These are phyloP conservation scores for Drosophila subobscura DNA, from an alignment of 1,140 invertebrate genomes.

Conservation along the genomic window DNA sequence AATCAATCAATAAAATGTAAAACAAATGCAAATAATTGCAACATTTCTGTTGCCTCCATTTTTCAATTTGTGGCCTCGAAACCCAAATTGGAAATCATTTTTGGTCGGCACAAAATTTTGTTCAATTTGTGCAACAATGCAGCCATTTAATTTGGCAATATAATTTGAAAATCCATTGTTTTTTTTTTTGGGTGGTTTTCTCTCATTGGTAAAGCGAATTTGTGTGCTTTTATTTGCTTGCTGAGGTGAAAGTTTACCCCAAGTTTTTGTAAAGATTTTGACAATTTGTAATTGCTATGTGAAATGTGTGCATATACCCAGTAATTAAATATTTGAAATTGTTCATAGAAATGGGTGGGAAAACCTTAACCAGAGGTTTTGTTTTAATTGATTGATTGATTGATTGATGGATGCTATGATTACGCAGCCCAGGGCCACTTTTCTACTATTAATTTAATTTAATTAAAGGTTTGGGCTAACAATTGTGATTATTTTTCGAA, in stretches of 20 bases:
- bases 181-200: not conserved
- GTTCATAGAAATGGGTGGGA: not conserved
- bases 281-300: slow-evolving; percentile 5
- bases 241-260: no score
- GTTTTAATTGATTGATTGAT: slow-evolving; percentile 19
- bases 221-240: no score
- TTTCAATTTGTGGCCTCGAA: slow-evolving; percentile 26
- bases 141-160: not conserved
- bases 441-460: slow-evolving; percentile 42
- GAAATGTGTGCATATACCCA: not conserved
- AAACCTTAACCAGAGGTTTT: not conserved
- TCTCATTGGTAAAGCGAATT: not conserved
- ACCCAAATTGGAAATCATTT: slow-evolving; percentile 6
- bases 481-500: slow-evolving; percentile 24
- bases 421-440: slow-evolving; percentile 14
- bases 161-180: not conserved
- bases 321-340: slow-evolving; percentile 12
- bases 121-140: slow-evolving; percentile 3
- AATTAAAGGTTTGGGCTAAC: slow-evolving; percentile 49
- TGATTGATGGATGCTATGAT: slow-evolving; percentile 17
- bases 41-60: not conserved
- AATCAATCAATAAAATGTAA: not conserved
- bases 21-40: slow-evolving; percentile 10
- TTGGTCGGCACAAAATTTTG: slow-evolving; percentile 3
- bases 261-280: not conserved